Evolutionary conservation across 2,113 vertebrate genomes (phyloP), one percentile per base, ranked within the genome.

Genomic region (Aldabrachelys gigantea): DNA sequence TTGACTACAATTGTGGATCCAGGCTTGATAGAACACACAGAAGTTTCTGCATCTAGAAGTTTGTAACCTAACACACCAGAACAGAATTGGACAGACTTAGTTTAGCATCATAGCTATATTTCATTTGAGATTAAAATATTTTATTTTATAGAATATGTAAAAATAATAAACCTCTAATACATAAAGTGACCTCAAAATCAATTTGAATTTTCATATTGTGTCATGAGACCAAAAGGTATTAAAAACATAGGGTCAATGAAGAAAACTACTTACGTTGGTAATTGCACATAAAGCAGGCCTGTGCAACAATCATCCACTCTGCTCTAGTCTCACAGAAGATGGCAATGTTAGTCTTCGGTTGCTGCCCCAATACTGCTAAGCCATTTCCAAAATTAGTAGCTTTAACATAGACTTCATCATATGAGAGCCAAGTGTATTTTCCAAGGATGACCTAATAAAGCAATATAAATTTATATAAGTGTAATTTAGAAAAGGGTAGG

Each of bases 291-390:
- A 99, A 99, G 97, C 99, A 99, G 44, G 99, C 99, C 97, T 99
- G 99, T 0, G 99, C 99, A 1, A 98, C 97, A 10, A 99, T 98
- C 95, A 99, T 98, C 99, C 99, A 99, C 94, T 99, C 99, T 0
- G 99, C 99, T 94, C 99, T 97, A 1, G 99, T 99, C 98, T 99
- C 99, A 87, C 99, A 99, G 97, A 99, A 99, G 97, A 99, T 99
- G 83, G 99, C 99, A 4, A 99, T 99, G 97, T 99, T 99, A 89
- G 97, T 98, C 95, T 99, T 98, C 1, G 99, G 98, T 84, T 97
- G 98, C 96, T 99, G 99, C 52, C 99, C 99, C 97, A 99, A 95
- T 5, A 98, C 96, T 31, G 98, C 98, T 96, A 99, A 97, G 54
- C 99, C 99, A 1, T 98, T 98, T 94, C 99, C 99, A 96, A 99